phyloP scores from a whole-genome alignment of 2,113 vertebrate genomes.

The Serinus canaria region DNA sequence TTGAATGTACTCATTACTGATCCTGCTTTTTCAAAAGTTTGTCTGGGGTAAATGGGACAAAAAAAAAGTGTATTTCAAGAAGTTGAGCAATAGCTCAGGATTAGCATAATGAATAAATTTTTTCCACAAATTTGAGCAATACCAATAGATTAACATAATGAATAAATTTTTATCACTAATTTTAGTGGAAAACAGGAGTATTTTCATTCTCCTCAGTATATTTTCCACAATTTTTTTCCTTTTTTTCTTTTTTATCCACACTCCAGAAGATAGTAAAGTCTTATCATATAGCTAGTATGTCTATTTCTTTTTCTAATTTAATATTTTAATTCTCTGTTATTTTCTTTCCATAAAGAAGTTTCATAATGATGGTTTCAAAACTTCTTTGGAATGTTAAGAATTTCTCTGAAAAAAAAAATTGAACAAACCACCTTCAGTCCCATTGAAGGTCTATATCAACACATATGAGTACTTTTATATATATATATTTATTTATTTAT shows the following conservation, averaged over 20 bases:
- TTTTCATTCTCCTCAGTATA: not conserved
- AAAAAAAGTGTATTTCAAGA: not conserved
- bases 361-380: not conserved
- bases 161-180: not conserved
- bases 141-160: not conserved
- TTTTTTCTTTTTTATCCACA: not conserved
- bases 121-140: not conserved
- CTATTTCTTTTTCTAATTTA: not conserved
- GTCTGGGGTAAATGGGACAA: not conserved
- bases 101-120: not conserved
- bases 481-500: too few species aligned
- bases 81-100: not conserved
- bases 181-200: not conserved
- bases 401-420: not conserved
- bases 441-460: not conserved
- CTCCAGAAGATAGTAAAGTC: not conserved
- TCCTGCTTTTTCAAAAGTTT: not conserved
- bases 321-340: not conserved
- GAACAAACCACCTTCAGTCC: not conserved
- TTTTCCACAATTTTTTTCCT: not conserved
- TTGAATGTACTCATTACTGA: not conserved
- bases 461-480: not conserved
- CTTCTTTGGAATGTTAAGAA: not conserved
- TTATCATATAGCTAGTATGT: not conserved
- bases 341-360: not conserved